Base-by-base conservation (phyloP, 2,113 vertebrate species). In the Neotragus pygmaeus region DNA sequence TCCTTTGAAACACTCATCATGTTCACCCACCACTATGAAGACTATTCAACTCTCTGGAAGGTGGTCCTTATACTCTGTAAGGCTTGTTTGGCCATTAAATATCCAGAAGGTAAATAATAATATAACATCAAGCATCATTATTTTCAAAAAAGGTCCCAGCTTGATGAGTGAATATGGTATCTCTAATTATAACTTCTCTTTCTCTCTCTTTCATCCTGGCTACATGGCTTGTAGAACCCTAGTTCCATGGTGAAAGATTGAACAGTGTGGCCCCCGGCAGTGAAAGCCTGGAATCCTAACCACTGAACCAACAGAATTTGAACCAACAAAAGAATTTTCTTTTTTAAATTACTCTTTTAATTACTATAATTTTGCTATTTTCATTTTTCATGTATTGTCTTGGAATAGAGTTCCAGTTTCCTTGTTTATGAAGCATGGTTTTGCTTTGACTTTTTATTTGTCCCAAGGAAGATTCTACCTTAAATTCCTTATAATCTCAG, bases 161-260 rank as follows among this genome's bases (percentile, higher is more conserved):
- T 87, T 86, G 11, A 66, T 62, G 43, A 94, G 30, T 95, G 33
- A 95, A 66, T 82, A 30, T 57, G 2, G 10, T 28, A 66, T 4
- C 12, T 57, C 57, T 53, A 62, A 84, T 73, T 88, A 30, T 91
- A 84, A 47, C 33, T 84, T 70, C 88, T 88, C 33, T 91, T 11
- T 51, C 28, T 49, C 45, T 49, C 47, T 28, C 25, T 45, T 33
- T 80, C 16, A 33, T 80, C 30, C 77, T 80, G 45, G 47, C 8
- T 11, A 6, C 1, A 6, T 33, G 45, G 45, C 28, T 80, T 80
- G 28, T 33, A 33, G 45, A 19, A 33, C 47, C 16, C 77, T 49
- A 80, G 45, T 51, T 80, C 45, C 47, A 10, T 11, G 16, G 30
- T 11, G 15, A 80, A 47, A 17, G 45, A 51, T 19, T 49, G 28